phyloP scores from a whole-genome alignment of 1,140 invertebrate genomes.

The Helicoverpa armigera region DNA sequence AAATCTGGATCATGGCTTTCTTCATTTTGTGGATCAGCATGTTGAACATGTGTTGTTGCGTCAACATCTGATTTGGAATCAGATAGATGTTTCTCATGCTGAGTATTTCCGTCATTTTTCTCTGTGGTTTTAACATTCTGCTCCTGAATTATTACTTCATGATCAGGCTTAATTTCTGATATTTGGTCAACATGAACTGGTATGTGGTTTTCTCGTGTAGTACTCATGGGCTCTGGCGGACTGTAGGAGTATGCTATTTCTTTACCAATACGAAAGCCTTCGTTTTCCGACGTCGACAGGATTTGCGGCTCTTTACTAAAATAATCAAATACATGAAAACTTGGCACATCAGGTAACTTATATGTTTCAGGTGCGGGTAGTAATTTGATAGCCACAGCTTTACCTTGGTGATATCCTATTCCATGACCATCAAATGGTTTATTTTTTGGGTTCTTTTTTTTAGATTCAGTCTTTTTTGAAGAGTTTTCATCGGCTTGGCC shows the following conservation, averaged over 20 bases:
- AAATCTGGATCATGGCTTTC: conserved; percentile 54
- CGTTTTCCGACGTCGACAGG: conserved; percentile 62
- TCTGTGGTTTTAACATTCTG: not conserved
- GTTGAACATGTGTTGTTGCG: not conserved
- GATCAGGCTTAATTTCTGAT: not conserved
- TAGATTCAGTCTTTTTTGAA: conserved; percentile 56
- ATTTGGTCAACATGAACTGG: not conserved
- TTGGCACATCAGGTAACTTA: conserved; percentile 66
- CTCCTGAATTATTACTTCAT: not conserved
- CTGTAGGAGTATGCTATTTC: conserved; percentile 57
- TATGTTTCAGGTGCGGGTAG: conserved; percentile 69
- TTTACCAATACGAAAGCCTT: conserved; percentile 68
- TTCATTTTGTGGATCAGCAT: not conserved
- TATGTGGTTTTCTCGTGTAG: conserved; percentile 22
- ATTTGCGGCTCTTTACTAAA: conserved; percentile 80
- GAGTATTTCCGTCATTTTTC: not conserved
- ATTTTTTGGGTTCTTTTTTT: conserved; percentile 72
- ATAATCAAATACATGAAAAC: conserved; percentile 78
- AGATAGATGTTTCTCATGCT: not conserved
- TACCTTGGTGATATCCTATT: conserved; percentile 84
- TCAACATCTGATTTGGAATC: conserved; percentile 3
- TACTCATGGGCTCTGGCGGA: conserved; percentile 38
- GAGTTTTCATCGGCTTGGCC: conserved; percentile 56
- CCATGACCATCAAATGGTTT: conserved; percentile 81
- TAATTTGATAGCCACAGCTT: conserved; percentile 80